Conservation (phyloP, 2,888 invertebrate species). For the Eupithecia subfuscata region DNA sequence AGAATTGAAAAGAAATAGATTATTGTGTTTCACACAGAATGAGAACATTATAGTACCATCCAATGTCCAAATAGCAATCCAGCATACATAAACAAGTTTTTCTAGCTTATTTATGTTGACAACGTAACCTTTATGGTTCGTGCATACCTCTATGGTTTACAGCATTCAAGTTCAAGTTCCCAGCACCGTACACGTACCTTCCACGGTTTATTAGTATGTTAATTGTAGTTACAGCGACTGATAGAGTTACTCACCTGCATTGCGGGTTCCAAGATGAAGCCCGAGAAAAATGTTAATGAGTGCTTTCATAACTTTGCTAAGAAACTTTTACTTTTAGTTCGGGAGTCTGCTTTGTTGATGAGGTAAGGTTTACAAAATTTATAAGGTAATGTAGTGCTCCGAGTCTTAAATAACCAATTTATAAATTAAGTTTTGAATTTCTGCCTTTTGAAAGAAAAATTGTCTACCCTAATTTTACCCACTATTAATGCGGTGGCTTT, state of each 20-base stretch:
- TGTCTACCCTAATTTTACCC: not conserved
- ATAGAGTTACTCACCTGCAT: conserved; percentile 54
- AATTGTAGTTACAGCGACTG: conserved; percentile 47
- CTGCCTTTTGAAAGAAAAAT: not conserved
- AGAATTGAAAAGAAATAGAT: not conserved
- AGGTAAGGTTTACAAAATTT: conserved; percentile 1
- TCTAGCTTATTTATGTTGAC: too few species aligned
- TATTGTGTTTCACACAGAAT: not conserved
- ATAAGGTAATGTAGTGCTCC: not conserved
- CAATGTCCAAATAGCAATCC: not conserved
- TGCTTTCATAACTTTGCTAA: conserved; percentile 31
- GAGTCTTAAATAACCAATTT: not conserved
- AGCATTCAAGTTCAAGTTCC: not conserved
- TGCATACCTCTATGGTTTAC: not conserved
- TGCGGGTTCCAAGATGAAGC: conserved; percentile 53
- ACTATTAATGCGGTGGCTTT: too few species aligned
- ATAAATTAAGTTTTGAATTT: not conserved
- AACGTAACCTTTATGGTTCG: too few species aligned
- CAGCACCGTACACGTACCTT: conserved; percentile 8
- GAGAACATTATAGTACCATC: not conserved
- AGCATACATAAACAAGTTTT: not conserved
- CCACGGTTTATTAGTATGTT: conserved; percentile 46
- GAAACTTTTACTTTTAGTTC: conserved; percentile 35
- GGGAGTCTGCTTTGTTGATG: conserved; percentile 21
- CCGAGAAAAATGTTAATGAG: conserved; percentile 38